Evolutionary conservation across 2,113 vertebrate species (phyloP), one percentile per base, ranked within the genome.

Genomic region (Lota lota): DNA sequence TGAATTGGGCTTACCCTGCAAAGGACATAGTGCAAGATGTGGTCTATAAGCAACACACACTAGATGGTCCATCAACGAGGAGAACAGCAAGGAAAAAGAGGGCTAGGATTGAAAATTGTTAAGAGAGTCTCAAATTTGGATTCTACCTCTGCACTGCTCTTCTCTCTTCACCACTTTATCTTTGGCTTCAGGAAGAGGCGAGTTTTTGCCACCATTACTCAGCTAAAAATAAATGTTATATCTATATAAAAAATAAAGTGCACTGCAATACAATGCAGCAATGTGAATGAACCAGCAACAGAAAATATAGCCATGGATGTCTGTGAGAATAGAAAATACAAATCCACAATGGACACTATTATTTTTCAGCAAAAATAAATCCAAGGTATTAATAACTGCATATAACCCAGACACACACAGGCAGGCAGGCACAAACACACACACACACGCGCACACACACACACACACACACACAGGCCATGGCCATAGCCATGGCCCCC

Each of bases 151-250:
- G 80, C 71, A 61, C 80, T 61, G 73, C 70, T 77, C 79, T 74
- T 68, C 81, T 76, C 84, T 79, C 73, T 20, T 81, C 73, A 76
- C 79, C 81, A 83, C 86, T 89, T 87, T 84, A 81, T 77, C 58
- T 79, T 83, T 76, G 16, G 50, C 2, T 79, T 73, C 82, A 80
- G 79, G 80, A 85, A 24, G 83, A 77, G 75, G 79, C 82, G 4
- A 24, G 24, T 24, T 24, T 83, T 80, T 75, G 79, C 47, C 47
- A 82, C 72, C 83, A 72, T 61, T 22, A 40, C 61, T 63, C 64
- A 77, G 70, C 75, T 83, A 68, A 73, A 70, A 81, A 83, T 57
- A 57, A 74, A 78, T 17, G 15, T 72, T 64, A 68, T 75, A 72
- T 81, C 75, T 66, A 17, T 51, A 33, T 67, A 68, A 72, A 61